Evolutionary conservation across 2,797 vertebrate species (phyloP).

Genomic region (Pipistrellus pipistrellus): DNA sequence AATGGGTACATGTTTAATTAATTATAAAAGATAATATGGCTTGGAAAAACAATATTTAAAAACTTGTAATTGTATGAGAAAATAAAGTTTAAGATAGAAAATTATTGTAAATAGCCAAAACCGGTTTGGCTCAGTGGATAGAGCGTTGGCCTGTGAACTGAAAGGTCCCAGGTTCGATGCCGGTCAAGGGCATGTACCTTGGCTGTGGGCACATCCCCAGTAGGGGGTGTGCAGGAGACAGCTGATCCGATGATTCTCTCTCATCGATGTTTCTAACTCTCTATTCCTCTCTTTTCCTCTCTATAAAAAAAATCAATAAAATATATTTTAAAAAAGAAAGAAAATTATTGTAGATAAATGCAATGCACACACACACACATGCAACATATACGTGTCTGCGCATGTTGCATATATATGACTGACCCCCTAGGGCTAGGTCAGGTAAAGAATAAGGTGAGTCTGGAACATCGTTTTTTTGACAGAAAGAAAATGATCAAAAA

Average conservation of each 20-base stretch:
- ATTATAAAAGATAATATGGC: background rate
- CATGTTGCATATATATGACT: background rate
- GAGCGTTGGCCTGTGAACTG: too few species aligned
- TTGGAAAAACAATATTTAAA: conserved; percentile 7
- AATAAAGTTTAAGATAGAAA: conserved; percentile 17
- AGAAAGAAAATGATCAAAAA: background rate
- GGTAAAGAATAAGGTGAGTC: background rate
- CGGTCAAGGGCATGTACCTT: too few species aligned
- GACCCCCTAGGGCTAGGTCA: background rate
- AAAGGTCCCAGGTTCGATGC: too few species aligned
- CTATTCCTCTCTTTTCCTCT: too few species aligned
- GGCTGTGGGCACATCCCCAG: too few species aligned
- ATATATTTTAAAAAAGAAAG: too few species aligned
- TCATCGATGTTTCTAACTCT: too few species aligned
- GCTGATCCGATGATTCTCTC: too few species aligned
- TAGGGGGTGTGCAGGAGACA: too few species aligned
- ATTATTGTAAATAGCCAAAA: background rate
- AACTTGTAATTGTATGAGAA: background rate
- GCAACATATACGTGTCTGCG: background rate
- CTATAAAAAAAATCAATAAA: too few species aligned
- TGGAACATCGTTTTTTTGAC: background rate
- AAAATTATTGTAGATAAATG: background rate
- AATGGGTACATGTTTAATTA: background rate
- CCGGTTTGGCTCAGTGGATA: too few species aligned
- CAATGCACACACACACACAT: background rate